Conservation (phyloP, 1,140 invertebrate genomes). For the Onthophagus taurus region DNA sequence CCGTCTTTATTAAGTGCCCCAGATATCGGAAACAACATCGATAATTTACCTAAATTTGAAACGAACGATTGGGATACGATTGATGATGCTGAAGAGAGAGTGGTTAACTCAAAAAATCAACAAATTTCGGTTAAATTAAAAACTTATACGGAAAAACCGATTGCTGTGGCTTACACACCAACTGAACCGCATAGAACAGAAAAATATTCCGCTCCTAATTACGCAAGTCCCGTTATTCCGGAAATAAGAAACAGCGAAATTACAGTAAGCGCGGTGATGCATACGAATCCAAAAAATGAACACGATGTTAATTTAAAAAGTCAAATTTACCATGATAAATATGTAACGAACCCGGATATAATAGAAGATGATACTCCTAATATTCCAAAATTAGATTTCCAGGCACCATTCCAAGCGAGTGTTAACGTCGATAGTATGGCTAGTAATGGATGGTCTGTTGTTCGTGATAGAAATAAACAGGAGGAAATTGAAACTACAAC, state of each 20-base stretch:
- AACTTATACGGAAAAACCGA: slow-evolving; percentile 40
- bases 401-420: slow-evolving; percentile 61
- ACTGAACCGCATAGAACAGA: slow-evolving; percentile 34
- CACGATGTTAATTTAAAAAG: slow-evolving; percentile 10
- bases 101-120: slow-evolving; percentile 23
- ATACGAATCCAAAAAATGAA: slow-evolving; percentile 27
- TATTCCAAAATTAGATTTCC: slow-evolving; percentile 41
- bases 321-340: slow-evolving; percentile 17
- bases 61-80: slow-evolving; percentile 35
- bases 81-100: slow-evolving; percentile 27
- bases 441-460: slow-evolving; percentile 55
- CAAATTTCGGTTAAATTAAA: slow-evolving; percentile 34
- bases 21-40: slow-evolving; percentile 19
- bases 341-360: neutral
- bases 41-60: slow-evolving; percentile 18
- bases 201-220: slow-evolving; percentile 36
- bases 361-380: slow-evolving; percentile 11
- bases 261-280: slow-evolving; percentile 37
- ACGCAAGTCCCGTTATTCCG: slow-evolving; percentile 38
- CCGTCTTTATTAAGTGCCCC: slow-evolving; percentile 35
- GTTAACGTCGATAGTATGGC: slow-evolving; percentile 44
- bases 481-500: slow-evolving; percentile 30
- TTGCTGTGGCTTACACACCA: slow-evolving; percentile 44
- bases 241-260: slow-evolving; percentile 37
- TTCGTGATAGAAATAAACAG: slow-evolving; percentile 36